Conservation (phyloP, 2,113 vertebrate genomes). For the Onychorhynchus coronatus region DNA sequence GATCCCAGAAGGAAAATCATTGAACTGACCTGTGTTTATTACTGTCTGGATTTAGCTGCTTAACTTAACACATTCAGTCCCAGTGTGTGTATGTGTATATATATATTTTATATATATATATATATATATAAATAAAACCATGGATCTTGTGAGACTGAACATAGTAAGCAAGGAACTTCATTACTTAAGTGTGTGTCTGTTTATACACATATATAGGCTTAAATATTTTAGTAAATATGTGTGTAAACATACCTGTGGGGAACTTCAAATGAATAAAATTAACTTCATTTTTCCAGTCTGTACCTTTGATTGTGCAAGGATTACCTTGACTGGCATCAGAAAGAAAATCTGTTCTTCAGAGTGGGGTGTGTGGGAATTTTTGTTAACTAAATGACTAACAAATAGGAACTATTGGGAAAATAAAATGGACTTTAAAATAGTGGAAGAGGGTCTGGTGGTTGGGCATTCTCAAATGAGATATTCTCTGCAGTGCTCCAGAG, state of each 20-base stretch:
- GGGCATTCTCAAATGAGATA: not conserved
- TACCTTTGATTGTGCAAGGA: not conserved
- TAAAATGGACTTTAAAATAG: not conserved
- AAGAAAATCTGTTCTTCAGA: not conserved
- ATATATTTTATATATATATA: not conserved
- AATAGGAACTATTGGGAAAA: not conserved
- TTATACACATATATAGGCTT: not conserved
- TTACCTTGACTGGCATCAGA: not conserved
- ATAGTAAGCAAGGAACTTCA: not conserved
- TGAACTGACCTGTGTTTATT: not conserved
- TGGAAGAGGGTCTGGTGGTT: not conserved
- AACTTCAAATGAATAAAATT: not conserved
- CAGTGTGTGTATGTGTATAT: not conserved
- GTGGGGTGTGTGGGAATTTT: not conserved
- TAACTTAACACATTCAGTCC: not conserved
- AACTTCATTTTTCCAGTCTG: not conserved
- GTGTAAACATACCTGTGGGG: not conserved
- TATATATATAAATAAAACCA: not conserved
- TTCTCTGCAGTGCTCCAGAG: not conserved
- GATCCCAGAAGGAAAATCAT: not conserved
- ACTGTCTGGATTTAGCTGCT: not conserved
- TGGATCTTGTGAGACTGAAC: not conserved
- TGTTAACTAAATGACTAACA: not conserved
- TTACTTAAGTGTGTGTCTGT: not conserved
- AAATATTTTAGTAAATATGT: not conserved